Percentiles rank a stretch among this genome's conserved stretches.
phyloP scores from a whole-genome alignment of 2,888 invertebrate genomes.

The Pyrrhosoma nymphula region DNA sequence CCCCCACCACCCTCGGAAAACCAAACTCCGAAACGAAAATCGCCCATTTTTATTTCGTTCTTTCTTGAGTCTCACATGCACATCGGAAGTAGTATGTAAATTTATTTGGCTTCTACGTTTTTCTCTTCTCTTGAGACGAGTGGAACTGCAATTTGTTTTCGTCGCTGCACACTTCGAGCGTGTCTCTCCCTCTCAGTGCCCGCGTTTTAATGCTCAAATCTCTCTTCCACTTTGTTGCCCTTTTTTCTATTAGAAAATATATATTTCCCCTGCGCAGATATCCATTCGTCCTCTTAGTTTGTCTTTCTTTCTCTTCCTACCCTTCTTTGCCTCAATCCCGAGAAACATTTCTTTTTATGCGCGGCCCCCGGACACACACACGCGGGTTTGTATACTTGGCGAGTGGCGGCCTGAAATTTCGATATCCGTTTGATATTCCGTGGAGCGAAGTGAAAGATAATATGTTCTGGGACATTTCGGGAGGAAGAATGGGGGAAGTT shows the following conservation, averaged over 20 bases:
- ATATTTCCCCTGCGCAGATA: not conserved
- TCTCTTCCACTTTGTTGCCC: not conserved
- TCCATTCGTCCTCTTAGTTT: not conserved
- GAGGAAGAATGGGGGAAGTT: constrained; percentile 33
- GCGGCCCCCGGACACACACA: not conserved
- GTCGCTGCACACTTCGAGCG: not conserved
- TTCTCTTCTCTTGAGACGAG: not conserved
- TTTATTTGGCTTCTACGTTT: constrained; percentile 5
- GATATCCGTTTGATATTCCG: constrained; percentile 66
- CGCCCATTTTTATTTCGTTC: not conserved
- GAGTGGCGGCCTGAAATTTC: constrained; percentile 45
- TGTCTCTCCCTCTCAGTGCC: constrained; percentile 2
- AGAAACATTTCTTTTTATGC: not conserved
- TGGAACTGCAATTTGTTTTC: constrained; percentile 5
- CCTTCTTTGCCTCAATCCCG: not conserved
- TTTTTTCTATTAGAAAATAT: not conserved
- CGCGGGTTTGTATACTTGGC: not conserved
- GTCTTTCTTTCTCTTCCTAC: too few species aligned
- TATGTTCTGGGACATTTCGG: constrained; percentile 36
- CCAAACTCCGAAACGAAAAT: not conserved
- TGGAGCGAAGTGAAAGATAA: constrained; percentile 51
- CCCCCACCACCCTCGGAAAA: not conserved
- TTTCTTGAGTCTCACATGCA: not conserved
- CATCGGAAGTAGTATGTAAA: not conserved
- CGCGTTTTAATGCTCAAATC: not conserved